Evolutionary conservation across 1,140 invertebrate species (phyloP), one percentile per base, ranked within the genome.

Genomic region (Uloborus diversus): DNA sequence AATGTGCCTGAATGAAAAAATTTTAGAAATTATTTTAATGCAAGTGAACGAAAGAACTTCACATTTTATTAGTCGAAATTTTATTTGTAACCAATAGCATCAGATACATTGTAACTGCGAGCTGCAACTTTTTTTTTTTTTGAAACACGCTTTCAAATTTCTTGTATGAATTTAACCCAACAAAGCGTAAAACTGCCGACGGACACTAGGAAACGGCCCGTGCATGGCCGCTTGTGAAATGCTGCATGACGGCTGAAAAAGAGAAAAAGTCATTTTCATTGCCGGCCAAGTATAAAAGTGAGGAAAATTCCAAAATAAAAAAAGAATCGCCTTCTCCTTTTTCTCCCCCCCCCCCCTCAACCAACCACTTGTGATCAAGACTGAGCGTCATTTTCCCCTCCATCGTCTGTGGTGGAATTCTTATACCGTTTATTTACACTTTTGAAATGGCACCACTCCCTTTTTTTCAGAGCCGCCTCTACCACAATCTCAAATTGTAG

Each of bases 201-300:
- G 68, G 17, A n/a, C 47, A 70, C 49, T 32, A 57, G 56, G 13
- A n/a, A n/a, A n/a, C n/a, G 65, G 17, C 33, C 30, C 51, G 25
- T 47, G 23, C 11, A 23, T 7, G 69, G 23, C 27, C n/a, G 59
- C 9, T 14, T 23, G 47, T 51, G 57, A 75, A 75, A 75, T 75
- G 57, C 64, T 51, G 42, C 71, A 64, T 75, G 71, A 75, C 71
- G 71, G 27, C 28, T 62, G 3, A 20, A 61, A n/a, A 17, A 20
- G n/a, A 47, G 59, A 73, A 33, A 75, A 49, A 51, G 57, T 75
- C 71, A 75, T 75, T 75, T 75, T 75, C 71, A 51, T 61, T 70
- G 28, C 56, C 27, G 33, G 9, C 69, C 5, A 75, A 25, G 57
- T 64, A 53, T 51, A 51, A 62, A 64, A 64, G 42, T 75, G 57